These are phyloP conservation scores for Strongylocentrotus purpuratus DNA, from an alignment of 35 echinoderm and acorn worm species.

Conservation along the genomic window DNA sequence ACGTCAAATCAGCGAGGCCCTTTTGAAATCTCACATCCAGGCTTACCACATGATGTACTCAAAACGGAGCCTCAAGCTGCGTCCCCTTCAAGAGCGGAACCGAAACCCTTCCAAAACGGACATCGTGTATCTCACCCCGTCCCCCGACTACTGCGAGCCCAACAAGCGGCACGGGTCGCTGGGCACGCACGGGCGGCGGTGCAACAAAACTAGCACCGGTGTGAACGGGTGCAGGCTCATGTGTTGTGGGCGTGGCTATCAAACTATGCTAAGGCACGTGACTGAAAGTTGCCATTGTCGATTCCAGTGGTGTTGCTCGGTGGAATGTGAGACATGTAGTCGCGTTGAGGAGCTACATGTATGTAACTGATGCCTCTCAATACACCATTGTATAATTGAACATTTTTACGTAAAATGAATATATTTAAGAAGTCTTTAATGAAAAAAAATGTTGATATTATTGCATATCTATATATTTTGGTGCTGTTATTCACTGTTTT, in stretches of 20 bases:
- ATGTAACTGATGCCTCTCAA: slow-evolving; percentile 71
- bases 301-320: slow-evolving; percentile 96
- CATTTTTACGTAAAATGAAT: background rate
- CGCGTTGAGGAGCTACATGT: slow-evolving; percentile 76
- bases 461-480: slow-evolving; percentile 37
- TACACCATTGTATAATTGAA: background rate
- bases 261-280: slow-evolving; percentile 83
- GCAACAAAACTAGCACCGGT: slow-evolving; percentile 86
- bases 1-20: slow-evolving; percentile 48
- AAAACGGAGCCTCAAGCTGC: slow-evolving; percentile 61
- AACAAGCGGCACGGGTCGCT: slow-evolving; percentile 80
- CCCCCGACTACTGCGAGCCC: slow-evolving; percentile 80
- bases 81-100: slow-evolving; percentile 73
- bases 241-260: slow-evolving; percentile 95
- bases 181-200: slow-evolving; percentile 88
- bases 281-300: slow-evolving; percentile 90
- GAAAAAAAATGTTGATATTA: slow-evolving; percentile 27
- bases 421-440: slow-evolving; percentile 12
- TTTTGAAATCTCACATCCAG: slow-evolving; percentile 62
- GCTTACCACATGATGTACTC: slow-evolving; percentile 74
- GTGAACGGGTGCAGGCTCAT: slow-evolving; percentile 77
- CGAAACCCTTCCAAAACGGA: slow-evolving; percentile 69
- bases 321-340: slow-evolving; percentile 90
- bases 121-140: slow-evolving; percentile 76
- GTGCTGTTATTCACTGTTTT: slow-evolving; percentile 22